These are phyloP conservation scores for Drosophila kanapiae DNA, from an alignment of 1,140 invertebrate genomes.

Conservation along the genomic window DNA sequence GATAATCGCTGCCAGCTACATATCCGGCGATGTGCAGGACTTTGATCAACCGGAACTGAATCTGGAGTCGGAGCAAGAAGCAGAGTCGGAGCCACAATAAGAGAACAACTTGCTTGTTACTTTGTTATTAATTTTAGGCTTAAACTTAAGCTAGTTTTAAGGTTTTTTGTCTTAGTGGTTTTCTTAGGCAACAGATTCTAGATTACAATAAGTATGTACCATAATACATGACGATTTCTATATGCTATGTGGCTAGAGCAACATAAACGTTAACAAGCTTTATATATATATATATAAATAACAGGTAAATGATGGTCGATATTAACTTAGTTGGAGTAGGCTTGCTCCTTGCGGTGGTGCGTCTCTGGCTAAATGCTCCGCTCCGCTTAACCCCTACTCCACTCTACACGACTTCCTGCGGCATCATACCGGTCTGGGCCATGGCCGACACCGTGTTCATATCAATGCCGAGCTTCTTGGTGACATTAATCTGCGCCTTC, in stretches of 20 bases:
- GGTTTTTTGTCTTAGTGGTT: conserved; percentile 37
- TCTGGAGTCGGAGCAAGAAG: no score
- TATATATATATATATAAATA: conserved; percentile 52
- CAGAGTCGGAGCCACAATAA: conserved; percentile 1
- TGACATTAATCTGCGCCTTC: conserved; percentile 93
- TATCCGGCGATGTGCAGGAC: conserved; percentile 65
- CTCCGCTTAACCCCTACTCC: neutral
- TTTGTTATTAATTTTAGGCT: conserved; percentile 45
- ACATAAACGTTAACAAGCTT: conserved; percentile 62
- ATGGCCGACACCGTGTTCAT: conserved; percentile 79
- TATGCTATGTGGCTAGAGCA: conserved; percentile 45
- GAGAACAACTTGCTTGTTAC: conserved; percentile 18
- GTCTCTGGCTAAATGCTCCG: conserved; percentile 50
- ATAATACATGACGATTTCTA: conserved; percentile 48
- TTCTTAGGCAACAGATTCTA: conserved; percentile 53
- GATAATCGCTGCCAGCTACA: conserved; percentile 58
- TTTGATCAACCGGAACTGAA: conserved; percentile 39
- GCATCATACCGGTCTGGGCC: conserved; percentile 55
- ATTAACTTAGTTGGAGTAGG: conserved; percentile 52
- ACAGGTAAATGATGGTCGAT: conserved; percentile 54
- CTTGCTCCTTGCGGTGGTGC: conserved; percentile 18
- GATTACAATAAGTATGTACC: conserved; percentile 41
- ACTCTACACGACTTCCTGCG: conserved; percentile 45
- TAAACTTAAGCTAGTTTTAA: conserved; percentile 28
- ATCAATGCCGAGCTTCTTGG: conserved; percentile 90